A percentile compares a stretch with the other conserved stretches of the same genome.
Evolutionary conservation across 2,797 vertebrate species (phyloP).

Genomic region (Lagothrix lagotricha): DNA sequence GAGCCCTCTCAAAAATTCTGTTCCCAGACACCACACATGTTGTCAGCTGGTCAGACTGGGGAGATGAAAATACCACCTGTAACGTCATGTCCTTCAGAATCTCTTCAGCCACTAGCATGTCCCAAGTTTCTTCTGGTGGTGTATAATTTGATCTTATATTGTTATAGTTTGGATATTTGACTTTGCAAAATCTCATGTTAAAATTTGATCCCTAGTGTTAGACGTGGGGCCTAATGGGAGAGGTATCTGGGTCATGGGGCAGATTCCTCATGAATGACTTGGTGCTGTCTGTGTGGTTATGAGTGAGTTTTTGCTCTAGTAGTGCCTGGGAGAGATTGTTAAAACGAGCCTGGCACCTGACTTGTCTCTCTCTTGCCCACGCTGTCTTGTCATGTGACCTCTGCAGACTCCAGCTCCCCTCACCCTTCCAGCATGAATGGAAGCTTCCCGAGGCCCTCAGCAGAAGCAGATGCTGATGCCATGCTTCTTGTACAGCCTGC

Average conservation of each 20-base stretch:
- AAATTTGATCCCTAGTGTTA: too few relatives aligned
- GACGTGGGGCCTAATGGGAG: background rate
- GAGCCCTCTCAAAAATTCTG: background rate
- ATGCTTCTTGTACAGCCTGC: background rate
- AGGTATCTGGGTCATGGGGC: background rate
- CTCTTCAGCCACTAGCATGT: background rate
- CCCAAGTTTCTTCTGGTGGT: background rate
- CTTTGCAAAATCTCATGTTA: background rate
- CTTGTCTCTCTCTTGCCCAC: background rate
- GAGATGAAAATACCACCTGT: background rate
- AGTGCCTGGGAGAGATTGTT: background rate
- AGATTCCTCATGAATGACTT: background rate
- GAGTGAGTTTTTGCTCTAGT: background rate
- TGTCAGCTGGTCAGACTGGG: background rate
- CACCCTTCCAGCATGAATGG: background rate
- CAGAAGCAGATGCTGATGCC: background rate
- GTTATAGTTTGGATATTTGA: background rate
- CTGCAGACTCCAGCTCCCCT: background rate
- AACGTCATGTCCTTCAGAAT: background rate
- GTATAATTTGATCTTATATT: background rate
- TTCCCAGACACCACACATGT: background rate
- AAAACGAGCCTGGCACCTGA: background rate
- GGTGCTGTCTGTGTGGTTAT: background rate
- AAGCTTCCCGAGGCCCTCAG: background rate
- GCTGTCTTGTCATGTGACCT: background rate